A percentile compares a stretch with the other conserved stretches of the same genome.
phyloP scores from a whole-genome alignment of 2,888 invertebrate species.

The Drosophila dives region DNA sequence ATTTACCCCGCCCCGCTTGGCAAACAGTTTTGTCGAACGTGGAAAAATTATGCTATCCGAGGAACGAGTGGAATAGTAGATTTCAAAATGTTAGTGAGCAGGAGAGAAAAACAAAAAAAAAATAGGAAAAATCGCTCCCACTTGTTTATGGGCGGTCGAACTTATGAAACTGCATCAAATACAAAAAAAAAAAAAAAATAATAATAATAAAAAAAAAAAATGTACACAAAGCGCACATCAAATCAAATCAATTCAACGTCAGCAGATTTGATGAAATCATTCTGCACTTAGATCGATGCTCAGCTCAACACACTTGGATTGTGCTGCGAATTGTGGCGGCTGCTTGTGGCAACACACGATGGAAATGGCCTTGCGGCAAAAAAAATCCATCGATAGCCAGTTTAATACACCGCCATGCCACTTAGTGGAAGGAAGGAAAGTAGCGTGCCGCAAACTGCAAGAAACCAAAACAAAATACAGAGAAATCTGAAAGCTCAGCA shows the following conservation, averaged over 20 bases:
- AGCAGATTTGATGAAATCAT: conserved; percentile 73
- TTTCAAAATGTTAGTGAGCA: conserved; percentile 14
- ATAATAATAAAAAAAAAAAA: conserved; percentile 70
- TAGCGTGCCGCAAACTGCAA: conserved; percentile 6
- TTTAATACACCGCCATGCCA: conserved; percentile 58
- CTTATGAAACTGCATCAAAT: conserved; percentile 71
- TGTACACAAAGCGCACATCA: conserved; percentile 73
- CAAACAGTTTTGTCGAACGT: conserved; percentile 43
- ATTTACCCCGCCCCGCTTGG: background rate
- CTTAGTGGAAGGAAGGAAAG: conserved; percentile 35
- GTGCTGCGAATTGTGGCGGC: background rate
- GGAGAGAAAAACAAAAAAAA: conserved; percentile 24
- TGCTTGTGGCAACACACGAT: conserved; percentile 18
- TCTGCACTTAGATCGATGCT: conserved; percentile 41
- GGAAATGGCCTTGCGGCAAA: conserved; percentile 55
- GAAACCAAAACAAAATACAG: conserved; percentile 5
- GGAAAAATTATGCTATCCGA: conserved; percentile 67
- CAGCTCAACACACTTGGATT: background rate
- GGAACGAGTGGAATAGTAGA: conserved; percentile 29
- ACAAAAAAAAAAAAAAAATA: conserved; percentile 68
- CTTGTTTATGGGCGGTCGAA: conserved; percentile 54
- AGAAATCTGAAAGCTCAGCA: conserved; percentile 3
- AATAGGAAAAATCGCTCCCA: conserved; percentile 15
- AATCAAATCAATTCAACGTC: conserved; percentile 73
- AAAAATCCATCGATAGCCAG: conserved; percentile 41